phyloP scores from a whole-genome alignment of 2,797 vertebrate genomes.

The Xenopus petersii region DNA sequence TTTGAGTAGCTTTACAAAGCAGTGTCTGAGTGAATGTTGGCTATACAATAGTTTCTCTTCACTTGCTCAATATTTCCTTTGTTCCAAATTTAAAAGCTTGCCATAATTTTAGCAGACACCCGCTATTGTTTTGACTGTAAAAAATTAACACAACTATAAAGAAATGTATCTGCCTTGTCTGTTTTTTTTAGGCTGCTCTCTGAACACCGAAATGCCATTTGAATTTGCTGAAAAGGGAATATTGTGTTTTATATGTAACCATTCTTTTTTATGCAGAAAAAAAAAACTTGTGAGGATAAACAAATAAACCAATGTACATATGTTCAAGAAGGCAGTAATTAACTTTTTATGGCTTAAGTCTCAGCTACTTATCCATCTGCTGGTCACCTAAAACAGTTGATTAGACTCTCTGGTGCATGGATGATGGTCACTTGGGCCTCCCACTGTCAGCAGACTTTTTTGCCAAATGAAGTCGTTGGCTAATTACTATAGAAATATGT shows the following conservation, averaged over 20 bases:
- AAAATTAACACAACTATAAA: too few species aligned
- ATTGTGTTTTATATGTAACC: neutral
- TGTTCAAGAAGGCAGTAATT: constrained; percentile 15
- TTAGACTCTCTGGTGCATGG: constrained; percentile 1
- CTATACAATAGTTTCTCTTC: too few species aligned
- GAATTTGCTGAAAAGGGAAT: neutral
- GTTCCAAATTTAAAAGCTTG: too few species aligned
- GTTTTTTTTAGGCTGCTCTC: too few species aligned
- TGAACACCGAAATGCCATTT: too few species aligned
- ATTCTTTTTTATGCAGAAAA: neutral
- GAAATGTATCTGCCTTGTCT: too few species aligned
- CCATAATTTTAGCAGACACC: too few species aligned
- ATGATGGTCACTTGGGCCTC: constrained; percentile 5
- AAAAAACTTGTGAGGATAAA: neutral
- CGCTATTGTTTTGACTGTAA: too few species aligned
- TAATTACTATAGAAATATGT: neutral
- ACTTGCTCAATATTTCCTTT: too few species aligned
- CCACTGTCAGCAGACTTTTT: neutral
- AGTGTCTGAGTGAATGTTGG: too few species aligned
- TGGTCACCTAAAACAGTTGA: constrained; percentile 2
- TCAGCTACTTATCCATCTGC: constrained; percentile 29
- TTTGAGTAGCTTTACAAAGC: too few species aligned
- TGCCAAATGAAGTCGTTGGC: constrained; percentile 10
- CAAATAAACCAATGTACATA: constrained; percentile 13
- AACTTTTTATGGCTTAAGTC: constrained; percentile 10